phyloP scores from a whole-genome alignment of 2,113 vertebrate species.

The Chaenocephalus aceratus region DNA sequence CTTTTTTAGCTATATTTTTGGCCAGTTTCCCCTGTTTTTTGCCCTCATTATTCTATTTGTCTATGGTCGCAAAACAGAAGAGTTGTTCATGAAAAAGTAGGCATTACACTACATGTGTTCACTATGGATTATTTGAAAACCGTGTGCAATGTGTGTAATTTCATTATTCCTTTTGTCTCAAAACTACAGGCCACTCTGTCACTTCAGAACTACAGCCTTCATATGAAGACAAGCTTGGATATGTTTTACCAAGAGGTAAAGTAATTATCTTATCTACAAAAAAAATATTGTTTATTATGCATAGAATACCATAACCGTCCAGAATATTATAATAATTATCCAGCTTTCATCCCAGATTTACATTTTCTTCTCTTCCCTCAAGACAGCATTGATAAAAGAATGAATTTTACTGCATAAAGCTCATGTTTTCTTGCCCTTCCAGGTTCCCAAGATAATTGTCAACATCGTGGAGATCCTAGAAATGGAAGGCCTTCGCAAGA shows the following conservation, averaged over 20 bases:
- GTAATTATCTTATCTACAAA: not conserved
- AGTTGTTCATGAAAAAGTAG: not conserved
- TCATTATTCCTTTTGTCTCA: conserved; percentile 3
- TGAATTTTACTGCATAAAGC: not conserved
- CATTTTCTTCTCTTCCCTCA: not conserved
- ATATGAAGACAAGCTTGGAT: conserved; percentile 88
- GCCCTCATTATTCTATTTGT: conserved; percentile 23
- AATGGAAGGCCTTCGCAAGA: conserved; percentile 83
- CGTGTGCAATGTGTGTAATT: not conserved
- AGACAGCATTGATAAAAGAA: not conserved
- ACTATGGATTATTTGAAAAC: conserved; percentile 6
- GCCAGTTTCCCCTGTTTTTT: not conserved
- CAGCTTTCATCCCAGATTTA: not conserved
- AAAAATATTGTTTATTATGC: not conserved
- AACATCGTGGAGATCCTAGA: conserved; percentile 90
- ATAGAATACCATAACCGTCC: not conserved
- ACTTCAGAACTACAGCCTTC: conserved; percentile 82
- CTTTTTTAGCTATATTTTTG: conserved; percentile 15
- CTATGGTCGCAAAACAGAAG: not conserved
- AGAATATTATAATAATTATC: not conserved
- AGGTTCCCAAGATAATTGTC: conserved; percentile 91
- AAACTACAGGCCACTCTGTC: conserved; percentile 82
- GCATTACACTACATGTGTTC: not conserved
- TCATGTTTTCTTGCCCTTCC: conserved; percentile 16
- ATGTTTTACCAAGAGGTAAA: conserved; percentile 90